Conservation (phyloP, 2,797 vertebrate species). For the Eidolon dupreanum region DNA sequence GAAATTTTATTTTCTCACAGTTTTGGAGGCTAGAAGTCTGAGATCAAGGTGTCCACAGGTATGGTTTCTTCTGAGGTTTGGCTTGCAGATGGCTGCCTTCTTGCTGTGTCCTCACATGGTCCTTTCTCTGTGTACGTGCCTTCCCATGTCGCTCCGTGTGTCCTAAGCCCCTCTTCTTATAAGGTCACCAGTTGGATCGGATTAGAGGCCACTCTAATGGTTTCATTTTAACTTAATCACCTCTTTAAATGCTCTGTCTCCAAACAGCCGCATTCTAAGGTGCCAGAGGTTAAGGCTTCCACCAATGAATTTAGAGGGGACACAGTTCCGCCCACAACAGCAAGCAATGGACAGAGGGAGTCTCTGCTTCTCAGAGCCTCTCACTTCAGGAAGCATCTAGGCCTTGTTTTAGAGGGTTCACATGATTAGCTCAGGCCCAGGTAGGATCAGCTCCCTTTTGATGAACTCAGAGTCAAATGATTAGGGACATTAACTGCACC, state of each 20-base stretch:
- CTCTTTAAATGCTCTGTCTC: not conserved
- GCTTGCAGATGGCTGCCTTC: not conserved
- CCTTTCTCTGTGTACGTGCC: not conserved
- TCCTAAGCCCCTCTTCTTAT: not conserved
- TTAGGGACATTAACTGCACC: not conserved
- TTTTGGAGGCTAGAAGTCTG: not conserved
- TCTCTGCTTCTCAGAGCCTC: not conserved
- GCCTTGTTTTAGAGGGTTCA: not conserved
- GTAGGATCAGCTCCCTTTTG: not conserved
- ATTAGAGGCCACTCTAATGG: not conserved
- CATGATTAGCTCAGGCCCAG: not conserved
- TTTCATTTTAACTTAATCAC: not conserved
- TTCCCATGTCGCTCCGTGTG: not conserved
- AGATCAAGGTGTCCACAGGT: not conserved
- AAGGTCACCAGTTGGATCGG: not conserved
- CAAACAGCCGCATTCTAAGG: not conserved
- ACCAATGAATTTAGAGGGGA: too few species aligned
- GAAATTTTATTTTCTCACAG: not conserved
- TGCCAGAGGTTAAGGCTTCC: too few species aligned
- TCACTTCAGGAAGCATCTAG: not conserved
- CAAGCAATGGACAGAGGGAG: not conserved
- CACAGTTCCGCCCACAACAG: not conserved
- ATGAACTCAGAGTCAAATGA: not conserved
- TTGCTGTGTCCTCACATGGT: rapidly evolving
- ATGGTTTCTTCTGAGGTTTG: not conserved